A percentile compares a stretch with the other conserved stretches of the same genome.
Conservation (phyloP, 2,888 invertebrate genomes). For the Drosophila emarginata region DNA sequence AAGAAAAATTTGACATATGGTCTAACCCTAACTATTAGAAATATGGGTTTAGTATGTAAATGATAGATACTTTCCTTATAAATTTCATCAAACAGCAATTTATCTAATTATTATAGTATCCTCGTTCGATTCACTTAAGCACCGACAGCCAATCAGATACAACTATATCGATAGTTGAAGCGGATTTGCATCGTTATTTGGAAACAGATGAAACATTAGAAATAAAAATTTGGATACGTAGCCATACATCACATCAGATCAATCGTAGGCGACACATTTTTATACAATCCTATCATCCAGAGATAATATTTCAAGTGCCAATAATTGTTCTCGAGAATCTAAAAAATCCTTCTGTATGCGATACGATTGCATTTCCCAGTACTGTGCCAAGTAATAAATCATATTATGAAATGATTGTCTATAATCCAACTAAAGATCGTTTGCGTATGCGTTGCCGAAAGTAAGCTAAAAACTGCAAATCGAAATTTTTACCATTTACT, state of each 20-base stretch:
- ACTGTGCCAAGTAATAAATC: conserved; percentile 47
- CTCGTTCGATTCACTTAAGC: conserved; percentile 52
- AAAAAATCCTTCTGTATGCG: conserved; percentile 26
- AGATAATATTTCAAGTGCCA: conserved; percentile 73
- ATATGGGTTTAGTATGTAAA: conserved; percentile 49
- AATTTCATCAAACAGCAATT: not conserved
- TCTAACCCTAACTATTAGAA: conserved; percentile 45
- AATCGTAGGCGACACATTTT: conserved; percentile 66
- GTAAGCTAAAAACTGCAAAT: conserved; percentile 20
- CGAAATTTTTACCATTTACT: not conserved
- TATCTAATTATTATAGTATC: conserved; percentile 50
- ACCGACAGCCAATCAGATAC: conserved; percentile 70
- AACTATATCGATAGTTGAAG: conserved; percentile 22
- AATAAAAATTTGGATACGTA: conserved; percentile 52
- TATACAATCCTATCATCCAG: conserved; percentile 71
- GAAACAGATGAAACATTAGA: conserved; percentile 58
- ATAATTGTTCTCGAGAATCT: conserved; percentile 54
- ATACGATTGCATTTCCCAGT: conserved; percentile 47
- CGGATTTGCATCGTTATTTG: conserved; percentile 52
- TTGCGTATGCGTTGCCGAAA: conserved; percentile 39
- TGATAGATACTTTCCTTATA: too few relatives aligned
- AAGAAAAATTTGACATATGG: conserved; percentile 42
- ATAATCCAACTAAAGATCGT: conserved; percentile 55
- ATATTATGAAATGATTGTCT: conserved; percentile 67
- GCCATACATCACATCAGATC: conserved; percentile 36